Percentiles rank a stretch among this genome's conserved stretches.
Evolutionary conservation across 2,888 invertebrate genomes (phyloP).

Genomic region (Drosophila prostipennis): DNA sequence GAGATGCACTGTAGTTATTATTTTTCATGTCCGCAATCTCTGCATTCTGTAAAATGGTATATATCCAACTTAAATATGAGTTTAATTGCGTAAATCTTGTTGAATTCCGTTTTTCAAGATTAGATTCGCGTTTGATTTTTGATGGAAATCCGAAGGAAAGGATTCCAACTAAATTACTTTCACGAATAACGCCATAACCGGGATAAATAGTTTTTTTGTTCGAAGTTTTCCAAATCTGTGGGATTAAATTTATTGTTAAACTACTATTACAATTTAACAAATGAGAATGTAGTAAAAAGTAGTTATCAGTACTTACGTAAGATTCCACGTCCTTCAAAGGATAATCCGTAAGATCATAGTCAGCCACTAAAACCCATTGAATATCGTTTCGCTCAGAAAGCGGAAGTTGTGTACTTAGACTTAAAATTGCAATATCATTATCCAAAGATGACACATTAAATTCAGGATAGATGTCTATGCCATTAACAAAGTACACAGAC

Average conservation of each 20-base stretch:
- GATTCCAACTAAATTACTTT: slow-evolving; percentile 34
- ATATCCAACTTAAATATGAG: slow-evolving; percentile 35
- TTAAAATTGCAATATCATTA: slow-evolving; percentile 29
- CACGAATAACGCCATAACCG: slow-evolving; percentile 25
- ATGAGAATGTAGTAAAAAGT: neutral
- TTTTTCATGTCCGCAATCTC: slow-evolving; percentile 29
- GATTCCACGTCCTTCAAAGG: slow-evolving; percentile 1
- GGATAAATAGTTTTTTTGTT: slow-evolving; percentile 2
- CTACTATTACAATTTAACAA: neutral
- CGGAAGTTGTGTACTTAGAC: slow-evolving; percentile 25
- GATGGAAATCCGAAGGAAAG: neutral
- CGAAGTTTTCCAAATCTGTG: slow-evolving; percentile 1
- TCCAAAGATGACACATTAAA: slow-evolving; percentile 18
- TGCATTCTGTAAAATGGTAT: slow-evolving; percentile 27
- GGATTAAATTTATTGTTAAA: neutral
- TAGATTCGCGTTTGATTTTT: neutral
- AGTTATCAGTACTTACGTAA: slow-evolving; percentile 10
- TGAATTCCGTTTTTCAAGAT: neutral
- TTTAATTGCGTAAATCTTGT: slow-evolving; percentile 14
- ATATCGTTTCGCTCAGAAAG: slow-evolving; percentile 28
- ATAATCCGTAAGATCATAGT: slow-evolving; percentile 16
- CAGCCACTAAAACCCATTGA: slow-evolving; percentile 25
- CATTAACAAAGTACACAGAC: slow-evolving; percentile 9
- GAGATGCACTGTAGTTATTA: slow-evolving; percentile 19
- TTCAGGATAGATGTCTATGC: slow-evolving; percentile 10